These are phyloP conservation scores for Todiramphus chloris DNA, from an alignment of 2,113 vertebrate genomes.

Conservation along the genomic window DNA sequence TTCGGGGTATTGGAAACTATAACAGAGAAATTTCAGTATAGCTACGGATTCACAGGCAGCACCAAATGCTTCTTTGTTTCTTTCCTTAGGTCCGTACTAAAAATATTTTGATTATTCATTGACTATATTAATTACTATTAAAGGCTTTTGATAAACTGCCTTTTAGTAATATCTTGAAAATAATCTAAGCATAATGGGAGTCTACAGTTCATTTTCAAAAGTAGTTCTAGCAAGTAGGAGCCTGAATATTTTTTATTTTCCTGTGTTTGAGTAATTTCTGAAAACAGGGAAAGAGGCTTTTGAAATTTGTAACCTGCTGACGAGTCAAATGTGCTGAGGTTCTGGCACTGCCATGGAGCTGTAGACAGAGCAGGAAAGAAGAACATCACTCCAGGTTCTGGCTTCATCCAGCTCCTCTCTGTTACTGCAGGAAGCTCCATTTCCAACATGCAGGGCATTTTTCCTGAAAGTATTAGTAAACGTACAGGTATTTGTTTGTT, in stretches of 20 bases:
- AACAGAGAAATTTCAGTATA: neutral
- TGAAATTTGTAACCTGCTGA: neutral
- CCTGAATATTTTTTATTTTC: neutral
- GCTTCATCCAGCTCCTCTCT: neutral
- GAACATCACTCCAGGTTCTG: neutral
- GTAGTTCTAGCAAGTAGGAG: neutral
- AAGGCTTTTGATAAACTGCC: neutral
- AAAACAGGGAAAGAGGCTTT: neutral
- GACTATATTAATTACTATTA: neutral
- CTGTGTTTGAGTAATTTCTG: neutral
- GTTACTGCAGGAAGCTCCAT: neutral
- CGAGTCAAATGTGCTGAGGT: rapidly evolving
- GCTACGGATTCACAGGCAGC: neutral
- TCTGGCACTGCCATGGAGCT: neutral
- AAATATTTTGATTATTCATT: neutral
- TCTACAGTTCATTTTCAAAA: neutral
- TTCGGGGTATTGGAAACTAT: neutral
- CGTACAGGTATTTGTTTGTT: neutral
- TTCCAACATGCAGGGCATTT: neutral
- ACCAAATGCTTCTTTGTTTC: neutral
- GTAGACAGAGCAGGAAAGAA: neutral
- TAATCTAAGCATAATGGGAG: neutral
- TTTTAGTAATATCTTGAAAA: neutral
- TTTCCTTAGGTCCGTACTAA: neutral
- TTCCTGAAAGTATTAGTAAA: neutral